phyloP scores from a whole-genome alignment of 2,113 vertebrate species.

The Naja naja region DNA sequence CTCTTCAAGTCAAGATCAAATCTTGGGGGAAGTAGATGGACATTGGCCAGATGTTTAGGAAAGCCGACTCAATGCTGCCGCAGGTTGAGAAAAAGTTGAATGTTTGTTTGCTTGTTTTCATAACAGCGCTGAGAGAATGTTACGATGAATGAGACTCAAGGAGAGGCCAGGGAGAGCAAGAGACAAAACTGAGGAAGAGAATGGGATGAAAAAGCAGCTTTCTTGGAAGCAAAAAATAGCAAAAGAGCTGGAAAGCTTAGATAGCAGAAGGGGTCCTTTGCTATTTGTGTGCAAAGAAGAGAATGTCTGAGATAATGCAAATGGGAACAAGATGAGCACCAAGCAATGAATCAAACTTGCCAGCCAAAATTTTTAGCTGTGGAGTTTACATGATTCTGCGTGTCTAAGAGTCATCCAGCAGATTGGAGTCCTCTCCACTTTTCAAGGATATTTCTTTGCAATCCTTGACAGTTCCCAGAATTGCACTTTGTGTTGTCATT shows the following conservation, averaged over 20 bases:
- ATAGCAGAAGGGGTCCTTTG: background rate
- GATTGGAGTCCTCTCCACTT: slow-evolving; percentile 29
- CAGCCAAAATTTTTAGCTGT: too few relatives aligned
- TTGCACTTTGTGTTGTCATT: slow-evolving; percentile 47
- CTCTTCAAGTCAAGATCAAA: background rate
- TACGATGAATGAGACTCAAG: background rate
- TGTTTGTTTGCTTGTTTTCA: background rate
- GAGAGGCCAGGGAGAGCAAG: background rate
- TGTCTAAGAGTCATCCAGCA: background rate
- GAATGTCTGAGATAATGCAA: background rate
- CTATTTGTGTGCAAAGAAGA: background rate
- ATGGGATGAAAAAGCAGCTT: background rate
- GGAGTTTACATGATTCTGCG: slow-evolving; percentile 26
- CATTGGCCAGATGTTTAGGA: background rate
- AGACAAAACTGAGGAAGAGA: background rate
- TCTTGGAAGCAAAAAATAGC: background rate
- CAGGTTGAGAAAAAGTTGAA: background rate
- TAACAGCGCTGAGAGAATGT: background rate
- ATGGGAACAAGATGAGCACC: background rate
- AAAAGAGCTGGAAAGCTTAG: too few relatives aligned
- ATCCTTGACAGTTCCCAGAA: slow-evolving; percentile 8
- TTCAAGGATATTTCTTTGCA: slow-evolving; percentile 29
- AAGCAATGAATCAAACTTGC: background rate
- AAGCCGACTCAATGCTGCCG: background rate
- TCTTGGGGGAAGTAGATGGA: background rate